Conservation (phyloP, 2,888 invertebrate species). For the Diabrotica balteata region DNA sequence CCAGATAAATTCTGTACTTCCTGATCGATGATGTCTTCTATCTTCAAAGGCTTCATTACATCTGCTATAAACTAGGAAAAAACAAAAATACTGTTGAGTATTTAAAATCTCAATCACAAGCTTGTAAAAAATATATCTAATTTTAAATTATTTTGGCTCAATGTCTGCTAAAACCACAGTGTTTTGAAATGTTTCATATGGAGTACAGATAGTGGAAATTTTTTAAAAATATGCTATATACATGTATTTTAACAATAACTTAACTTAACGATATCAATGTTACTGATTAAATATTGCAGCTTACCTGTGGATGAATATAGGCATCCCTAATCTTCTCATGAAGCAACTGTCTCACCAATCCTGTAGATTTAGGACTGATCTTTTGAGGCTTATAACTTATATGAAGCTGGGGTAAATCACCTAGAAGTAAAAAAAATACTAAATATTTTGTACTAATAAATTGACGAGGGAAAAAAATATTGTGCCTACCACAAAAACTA, state of each 20-base stretch:
- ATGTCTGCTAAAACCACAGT: no score
- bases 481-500: no score
- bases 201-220: no score
- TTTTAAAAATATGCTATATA: no score
- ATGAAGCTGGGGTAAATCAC: slow-evolving; percentile 86
- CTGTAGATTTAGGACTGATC: slow-evolving; percentile 96
- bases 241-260: no score
- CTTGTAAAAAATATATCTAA: no score
- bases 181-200: no score
- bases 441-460: not conserved
- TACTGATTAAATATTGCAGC: slow-evolving; percentile 22
- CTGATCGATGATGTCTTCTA: slow-evolving; percentile 97
- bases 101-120: no score
- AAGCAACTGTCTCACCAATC: slow-evolving; percentile 88
- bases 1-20: slow-evolving; percentile 98
- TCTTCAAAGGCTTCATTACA: slow-evolving; percentile 97
- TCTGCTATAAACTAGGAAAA: slow-evolving; percentile 89
- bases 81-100: not conserved
- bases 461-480: no score
- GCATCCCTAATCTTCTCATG: slow-evolving; percentile 98
- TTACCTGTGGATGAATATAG: slow-evolving; percentile 92
- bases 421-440: slow-evolving; percentile 51
- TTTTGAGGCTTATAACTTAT: slow-evolving; percentile 99
- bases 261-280: no score
- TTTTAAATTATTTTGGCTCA: no score